phyloP scores from a whole-genome alignment of 2,888 invertebrate species.

The Pristionchus maxplancki region DNA sequence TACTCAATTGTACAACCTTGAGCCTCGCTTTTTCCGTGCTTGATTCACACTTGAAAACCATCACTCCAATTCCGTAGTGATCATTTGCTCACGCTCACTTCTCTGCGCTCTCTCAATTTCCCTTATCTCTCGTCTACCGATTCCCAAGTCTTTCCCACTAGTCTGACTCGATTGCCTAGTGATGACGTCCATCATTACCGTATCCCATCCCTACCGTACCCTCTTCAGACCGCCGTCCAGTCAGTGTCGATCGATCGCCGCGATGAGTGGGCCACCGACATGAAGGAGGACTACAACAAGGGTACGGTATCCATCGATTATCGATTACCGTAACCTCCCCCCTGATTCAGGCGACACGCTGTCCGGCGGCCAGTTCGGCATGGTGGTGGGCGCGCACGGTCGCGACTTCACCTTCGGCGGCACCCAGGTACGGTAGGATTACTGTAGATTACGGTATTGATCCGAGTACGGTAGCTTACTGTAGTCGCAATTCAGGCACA shows the following conservation, averaged over 20 bases:
- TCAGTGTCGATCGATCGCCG: constrained; percentile 45
- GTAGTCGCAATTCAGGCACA: not conserved
- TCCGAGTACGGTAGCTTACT: not conserved
- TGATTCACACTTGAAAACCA: too few relatives aligned
- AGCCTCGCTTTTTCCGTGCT: too few relatives aligned
- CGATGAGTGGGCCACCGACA: constrained; percentile 52
- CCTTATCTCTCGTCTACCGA: too few relatives aligned
- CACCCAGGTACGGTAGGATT: constrained; percentile 34
- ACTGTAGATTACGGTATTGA: not conserved
- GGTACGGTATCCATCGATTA: too few relatives aligned
- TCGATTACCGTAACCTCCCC: constrained; percentile 18
- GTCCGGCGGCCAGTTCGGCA: constrained; percentile 51
- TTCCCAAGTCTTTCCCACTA: too few relatives aligned
- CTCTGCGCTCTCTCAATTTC: too few relatives aligned
- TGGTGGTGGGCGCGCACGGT: constrained; percentile 51
- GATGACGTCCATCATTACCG: not conserved
- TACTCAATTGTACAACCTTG: too few relatives aligned
- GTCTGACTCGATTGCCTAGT: too few relatives aligned
- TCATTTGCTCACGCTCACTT: too few relatives aligned
- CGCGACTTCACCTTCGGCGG: constrained; percentile 51
- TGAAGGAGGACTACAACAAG: constrained; percentile 52
- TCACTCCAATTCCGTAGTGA: too few relatives aligned
- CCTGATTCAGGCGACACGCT: constrained; percentile 39
- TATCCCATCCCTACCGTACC: not conserved
- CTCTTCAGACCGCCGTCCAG: constrained; percentile 30